Evolutionary conservation across 2,113 vertebrate species (phyloP), one percentile per base, ranked within the genome.

Genomic region (Notothenia coriiceps): DNA sequence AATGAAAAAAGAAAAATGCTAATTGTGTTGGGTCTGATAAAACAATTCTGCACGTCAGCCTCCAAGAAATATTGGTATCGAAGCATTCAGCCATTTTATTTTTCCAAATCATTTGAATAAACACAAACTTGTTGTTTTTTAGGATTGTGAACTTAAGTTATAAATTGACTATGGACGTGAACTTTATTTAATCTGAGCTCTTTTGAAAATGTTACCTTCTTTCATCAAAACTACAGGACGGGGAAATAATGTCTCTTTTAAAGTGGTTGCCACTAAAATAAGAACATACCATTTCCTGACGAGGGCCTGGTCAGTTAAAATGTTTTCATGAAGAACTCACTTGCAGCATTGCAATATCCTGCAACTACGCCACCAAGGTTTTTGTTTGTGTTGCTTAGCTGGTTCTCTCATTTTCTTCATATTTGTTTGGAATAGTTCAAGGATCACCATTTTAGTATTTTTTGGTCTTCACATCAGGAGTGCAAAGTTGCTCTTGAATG

Each of bases 371-470:
- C 52, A 10, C 44, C 4, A 51, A 64, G 67, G 25, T 63, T 54
- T 40, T 68, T 47, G 6, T 74, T 54, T 12, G 10, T 46, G 43
- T 46, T 40, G 73, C 47, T 47, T 33, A 11, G 3, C 71, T 49
- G 5, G 7, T 22, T 64, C 10, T 5, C 47, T 86, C 20, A 50
- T 80, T 73, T 65, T 76, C 20, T 29, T 70, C 20, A 65, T 40
- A 62, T 55, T 2, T 12, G 44, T 64, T 40, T 15, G 44, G 14
- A 52, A 72, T 43, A 3, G 10, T 54, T 77, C 4, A 54, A 61
- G 46, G 13, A 54, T 6, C n/a, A 40, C 2, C 6, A 14, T 54
- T 33, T 61, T 35, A 44, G 43, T 10, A 55, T 22, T 10, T 13
- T 51, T 10, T 71, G 18, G 8, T 10, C 35, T 14, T 25, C 13